Evolutionary conservation across 2,113 vertebrate species (phyloP).

Genomic region (Cercopithecus mona): DNA sequence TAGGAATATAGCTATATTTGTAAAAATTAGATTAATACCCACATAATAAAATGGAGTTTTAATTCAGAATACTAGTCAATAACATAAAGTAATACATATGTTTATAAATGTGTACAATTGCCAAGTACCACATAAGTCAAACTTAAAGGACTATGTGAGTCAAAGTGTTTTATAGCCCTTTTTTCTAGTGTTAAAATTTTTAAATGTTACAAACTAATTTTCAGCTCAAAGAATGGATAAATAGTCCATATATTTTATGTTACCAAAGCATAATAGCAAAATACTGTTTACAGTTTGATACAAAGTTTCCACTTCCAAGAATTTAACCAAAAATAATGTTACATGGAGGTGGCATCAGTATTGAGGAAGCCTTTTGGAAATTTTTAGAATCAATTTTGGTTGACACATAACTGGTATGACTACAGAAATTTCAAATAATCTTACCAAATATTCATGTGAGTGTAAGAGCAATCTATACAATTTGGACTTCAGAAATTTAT

Average conservation of each 20-base stretch:
- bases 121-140: not conserved
- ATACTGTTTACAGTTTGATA: not conserved
- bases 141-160: not conserved
- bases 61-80: not conserved
- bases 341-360: too few species aligned
- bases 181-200: not conserved
- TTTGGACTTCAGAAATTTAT: not conserved
- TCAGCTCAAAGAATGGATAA: not conserved
- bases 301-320: not conserved
- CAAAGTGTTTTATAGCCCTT: not conserved
- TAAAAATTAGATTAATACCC: not conserved
- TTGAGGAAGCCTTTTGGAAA: not conserved
- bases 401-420: not conserved
- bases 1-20: not conserved
- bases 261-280: not conserved
- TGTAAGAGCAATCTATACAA: not conserved
- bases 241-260: not conserved
- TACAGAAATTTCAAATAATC: not conserved
- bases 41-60: not conserved
- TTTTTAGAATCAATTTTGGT: not conserved
- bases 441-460: not conserved
- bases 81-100: not conserved
- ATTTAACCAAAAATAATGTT: not conserved
- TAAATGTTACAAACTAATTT: not conserved
- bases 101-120: not conserved